Evolutionary conservation across 1,140 invertebrate genomes (phyloP).

Genomic region (Helicoverpa zea): DNA sequence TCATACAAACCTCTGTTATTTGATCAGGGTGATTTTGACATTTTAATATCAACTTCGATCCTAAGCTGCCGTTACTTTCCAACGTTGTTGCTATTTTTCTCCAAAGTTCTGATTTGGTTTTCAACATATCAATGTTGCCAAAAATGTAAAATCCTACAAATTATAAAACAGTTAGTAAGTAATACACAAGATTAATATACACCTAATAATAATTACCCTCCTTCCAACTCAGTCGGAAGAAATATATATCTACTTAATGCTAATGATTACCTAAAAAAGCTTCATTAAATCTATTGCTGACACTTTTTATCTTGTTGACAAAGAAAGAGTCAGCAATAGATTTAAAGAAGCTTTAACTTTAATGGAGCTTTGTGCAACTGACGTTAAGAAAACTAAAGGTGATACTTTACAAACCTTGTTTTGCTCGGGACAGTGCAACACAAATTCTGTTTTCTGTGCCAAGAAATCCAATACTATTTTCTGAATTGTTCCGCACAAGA

Average conservation of each 20-base stretch:
- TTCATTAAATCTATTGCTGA: too few species aligned
- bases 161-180: not conserved
- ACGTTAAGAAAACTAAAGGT: too few species aligned
- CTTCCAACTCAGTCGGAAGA: too few species aligned
- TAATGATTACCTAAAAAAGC: too few species aligned
- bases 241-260: too few species aligned
- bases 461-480: conserved; percentile 93
- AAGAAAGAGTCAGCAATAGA: too few species aligned
- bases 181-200: too few species aligned
- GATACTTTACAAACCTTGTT: conserved; percentile 86
- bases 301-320: too few species aligned
- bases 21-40: conserved; percentile 84
- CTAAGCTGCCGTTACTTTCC: conserved; percentile 78
- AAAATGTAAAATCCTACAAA: conserved; percentile 87
- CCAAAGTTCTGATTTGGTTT: conserved; percentile 86
- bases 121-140: conserved; percentile 90
- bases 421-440: conserved; percentile 94
- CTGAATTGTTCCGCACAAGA: conserved; percentile 91
- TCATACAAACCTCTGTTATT: conserved; percentile 63
- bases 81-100: conserved; percentile 84
- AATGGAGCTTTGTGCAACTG: too few species aligned
- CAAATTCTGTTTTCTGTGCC: conserved; percentile 92
- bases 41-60: conserved; percentile 75
- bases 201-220: too few species aligned
- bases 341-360: too few species aligned